Evolutionary conservation across 1,140 invertebrate species (phyloP), one percentile per base, ranked within the genome.

Genomic region (Cotesia chilonis): DNA sequence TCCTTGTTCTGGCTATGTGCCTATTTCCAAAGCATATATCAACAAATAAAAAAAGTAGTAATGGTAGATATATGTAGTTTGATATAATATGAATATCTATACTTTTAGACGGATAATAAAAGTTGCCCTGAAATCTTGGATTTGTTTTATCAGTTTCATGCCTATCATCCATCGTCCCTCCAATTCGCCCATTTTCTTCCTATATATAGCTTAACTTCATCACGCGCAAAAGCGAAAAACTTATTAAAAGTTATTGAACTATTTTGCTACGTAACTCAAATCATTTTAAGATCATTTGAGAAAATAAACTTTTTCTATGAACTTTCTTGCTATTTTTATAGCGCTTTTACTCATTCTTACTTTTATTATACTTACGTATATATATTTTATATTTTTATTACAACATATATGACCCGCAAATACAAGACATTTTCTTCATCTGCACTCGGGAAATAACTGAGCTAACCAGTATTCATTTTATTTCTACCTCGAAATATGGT

Each of bases 391-490:
- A 47, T 57, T 57, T 57, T 57, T 57, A 47, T 47, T 67, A 28
- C 6, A 14, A 64, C 36, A 41, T 35, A 66, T 55, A 67, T 64
- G 67, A 69, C 67, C 63, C 67, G 63, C 57, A 73, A 64, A 51
- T 14, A 65, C 14, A 37, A 28, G 67, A 73, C 67, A 70, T 70
- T 70, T 73, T 57, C 51, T 55, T 66, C 14, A 47, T 70, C n/a
- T 60, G n/a, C 63, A 60, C 60, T 37, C n/a, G 20, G n/a, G 55
- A 66, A 73, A 70, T 73, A 70, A 73, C 6, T 47, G 9, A 28
- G 28, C 47, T 73, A 14, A 38, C n/a, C 60, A 28, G 63, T 68
- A 74, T 74, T 74, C 64, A 59, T 74, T 74, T 74, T 74, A 74
- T 64, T 74, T 68, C 67, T 59, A 61, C 59, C 17, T 7, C 38